Evolutionary conservation across 2,113 vertebrate genomes (phyloP), one percentile per base, ranked within the genome.

Genomic region (Passer domesticus): DNA sequence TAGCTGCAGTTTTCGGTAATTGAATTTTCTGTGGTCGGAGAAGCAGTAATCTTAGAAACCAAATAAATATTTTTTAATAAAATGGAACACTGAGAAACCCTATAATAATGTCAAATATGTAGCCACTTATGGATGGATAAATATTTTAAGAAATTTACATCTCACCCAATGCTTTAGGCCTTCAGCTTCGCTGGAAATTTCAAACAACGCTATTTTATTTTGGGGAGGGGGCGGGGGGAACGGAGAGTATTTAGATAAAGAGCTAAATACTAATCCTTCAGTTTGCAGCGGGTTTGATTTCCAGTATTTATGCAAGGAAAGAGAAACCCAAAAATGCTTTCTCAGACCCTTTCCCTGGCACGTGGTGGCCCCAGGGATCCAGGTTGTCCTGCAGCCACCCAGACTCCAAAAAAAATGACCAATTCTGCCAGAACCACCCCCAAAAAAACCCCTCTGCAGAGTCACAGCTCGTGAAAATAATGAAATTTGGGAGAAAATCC

Each of bases 31-130:
- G 98, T 98, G 98, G 98, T 98, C 94, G 96, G 97, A 97, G 97
- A 95, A 98, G 97, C 95, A 97, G 98, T 98, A 98, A 98, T 98
- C 97, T 98, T 98, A 98, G 98, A 98, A 98, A 98, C 98, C 98
- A 98, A 98, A 98, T 98, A 98, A 98, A 98, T 98, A 98, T 98
- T 98, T 98, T 98, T 98, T 98, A 98, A 98, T 98, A 98, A 98
- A 98, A 98, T 97, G 98, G 98, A 98, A 98, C 97, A 97, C 97
- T 98, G 97, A 98, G 98, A 98, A 98, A 97, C 95, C 96, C 97
- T 97, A 97, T 98, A 97, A 98, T 98, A 98, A 98, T 98, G 98
- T 98, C 95, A 98, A 98, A 98, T 98, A 98, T 98, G 97, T 98
- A 97, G 97, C 97, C 98, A 98, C 97, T 98, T 98, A 97, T 97